Conservation (phyloP, 1,140 invertebrate genomes). For the Myzus persicae region DNA sequence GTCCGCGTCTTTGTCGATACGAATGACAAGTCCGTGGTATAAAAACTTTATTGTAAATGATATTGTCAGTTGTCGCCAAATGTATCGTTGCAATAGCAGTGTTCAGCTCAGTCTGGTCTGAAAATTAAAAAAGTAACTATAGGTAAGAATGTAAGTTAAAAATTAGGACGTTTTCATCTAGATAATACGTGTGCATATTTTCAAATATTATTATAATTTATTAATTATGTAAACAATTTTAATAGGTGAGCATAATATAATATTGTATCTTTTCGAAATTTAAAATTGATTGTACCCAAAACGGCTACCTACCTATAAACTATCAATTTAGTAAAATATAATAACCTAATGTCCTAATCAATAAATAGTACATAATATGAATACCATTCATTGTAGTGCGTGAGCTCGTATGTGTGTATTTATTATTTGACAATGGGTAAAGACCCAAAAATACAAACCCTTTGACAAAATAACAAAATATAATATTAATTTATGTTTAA, state of each 20-base stretch:
- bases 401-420: no score
- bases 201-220: not conserved
- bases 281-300: not conserved
- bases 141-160: not conserved
- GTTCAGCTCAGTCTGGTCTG: not conserved
- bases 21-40: not conserved
- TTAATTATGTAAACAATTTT: not conserved
- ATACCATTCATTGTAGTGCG: no score
- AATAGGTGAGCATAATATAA: not conserved
- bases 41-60: not conserved
- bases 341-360: not conserved
- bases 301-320: no score
- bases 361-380: not conserved
- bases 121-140: not conserved
- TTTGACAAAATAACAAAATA: no score
- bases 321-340: not conserved
- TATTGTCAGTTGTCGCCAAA: no score
- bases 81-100: no score
- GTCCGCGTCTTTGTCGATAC: not conserved
- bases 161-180: not conserved
- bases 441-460: no score
- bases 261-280: not conserved
- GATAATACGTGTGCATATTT: not conserved
- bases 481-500: no score
- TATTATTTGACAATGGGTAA: no score